Percentiles rank a stretch among this genome's conserved stretches.
phyloP scores from a whole-genome alignment of 2,113 vertebrate genomes.

The Rhea americana region DNA sequence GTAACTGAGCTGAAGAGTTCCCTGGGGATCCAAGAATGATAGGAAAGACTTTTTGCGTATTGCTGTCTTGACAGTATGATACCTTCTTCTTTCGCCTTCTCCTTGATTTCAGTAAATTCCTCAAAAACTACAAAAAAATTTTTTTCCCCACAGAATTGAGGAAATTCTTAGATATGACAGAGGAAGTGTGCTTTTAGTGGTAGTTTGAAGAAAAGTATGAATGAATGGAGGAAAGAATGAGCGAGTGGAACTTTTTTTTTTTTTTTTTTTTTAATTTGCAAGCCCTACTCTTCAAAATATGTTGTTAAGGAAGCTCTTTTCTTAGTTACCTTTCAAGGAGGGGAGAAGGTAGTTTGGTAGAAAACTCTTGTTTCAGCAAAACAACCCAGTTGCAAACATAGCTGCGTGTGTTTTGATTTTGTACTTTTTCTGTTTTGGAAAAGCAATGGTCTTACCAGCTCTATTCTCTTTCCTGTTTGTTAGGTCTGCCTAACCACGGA shows the following conservation, averaged over 20 bases:
- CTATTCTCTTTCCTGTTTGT: slow-evolving; percentile 74
- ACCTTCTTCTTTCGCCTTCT: slow-evolving; percentile 29
- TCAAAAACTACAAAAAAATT: neutral
- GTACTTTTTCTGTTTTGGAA: slow-evolving; percentile 73
- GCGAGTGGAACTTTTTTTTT: neutral
- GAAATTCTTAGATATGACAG: neutral
- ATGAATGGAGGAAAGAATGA: neutral
- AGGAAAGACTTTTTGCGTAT: slow-evolving; percentile 4
- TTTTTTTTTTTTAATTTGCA: neutral
- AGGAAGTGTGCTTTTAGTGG: neutral
- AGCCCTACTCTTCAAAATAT: neutral
- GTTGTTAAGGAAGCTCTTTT: neutral
- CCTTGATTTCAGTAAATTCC: slow-evolving; percentile 4
- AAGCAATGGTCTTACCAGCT: slow-evolving; percentile 71
- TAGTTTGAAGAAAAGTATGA: slow-evolving; percentile 16
- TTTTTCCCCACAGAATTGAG: neutral
- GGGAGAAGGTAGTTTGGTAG: slow-evolving; percentile 19
- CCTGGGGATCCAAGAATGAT: neutral
- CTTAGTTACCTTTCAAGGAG: neutral
- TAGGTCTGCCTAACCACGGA: slow-evolving; percentile 86
- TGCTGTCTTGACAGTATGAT: neutral
- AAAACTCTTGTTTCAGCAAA: slow-evolving; percentile 36
- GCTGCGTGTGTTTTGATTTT: slow-evolving; percentile 68
- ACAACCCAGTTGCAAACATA: slow-evolving; percentile 53
- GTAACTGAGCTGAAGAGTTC: neutral